Conservation (phyloP, 2,797 vertebrate species). For the Carapus acus region DNA sequence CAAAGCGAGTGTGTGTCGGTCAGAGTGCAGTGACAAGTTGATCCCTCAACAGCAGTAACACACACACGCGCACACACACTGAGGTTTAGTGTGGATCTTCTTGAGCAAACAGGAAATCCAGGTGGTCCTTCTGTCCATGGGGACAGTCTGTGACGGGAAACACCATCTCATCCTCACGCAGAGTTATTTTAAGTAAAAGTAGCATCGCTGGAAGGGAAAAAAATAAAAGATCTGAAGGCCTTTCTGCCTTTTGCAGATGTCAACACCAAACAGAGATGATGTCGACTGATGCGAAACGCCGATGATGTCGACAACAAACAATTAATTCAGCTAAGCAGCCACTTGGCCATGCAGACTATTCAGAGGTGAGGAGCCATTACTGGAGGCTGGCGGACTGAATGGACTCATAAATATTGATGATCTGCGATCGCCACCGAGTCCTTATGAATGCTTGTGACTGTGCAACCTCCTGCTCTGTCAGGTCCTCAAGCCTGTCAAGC, state of each 20-base stretch:
- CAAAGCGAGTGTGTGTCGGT: conserved; percentile 4
- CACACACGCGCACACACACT: too few species aligned
- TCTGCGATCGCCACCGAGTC: conserved; percentile 36
- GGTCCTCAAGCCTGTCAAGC: conserved; percentile 18
- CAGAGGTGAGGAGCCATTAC: conserved; percentile 52
- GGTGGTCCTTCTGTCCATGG: conserved; percentile 28
- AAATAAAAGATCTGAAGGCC: conserved; percentile 21
- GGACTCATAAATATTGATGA: conserved; percentile 50
- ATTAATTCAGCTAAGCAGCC: conserved; percentile 7
- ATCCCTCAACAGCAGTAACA: too few species aligned
- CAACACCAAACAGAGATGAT: conserved; percentile 14
- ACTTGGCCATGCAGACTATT: conserved; percentile 25
- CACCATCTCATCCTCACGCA: conserved; percentile 13
- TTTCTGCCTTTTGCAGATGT: conserved; percentile 15
- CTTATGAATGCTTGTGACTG: conserved; percentile 34
- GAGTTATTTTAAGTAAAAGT: conserved; percentile 18
- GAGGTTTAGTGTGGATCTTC: neutral
- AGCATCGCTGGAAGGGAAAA: conserved; percentile 10
- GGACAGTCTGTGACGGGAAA: conserved; percentile 40
- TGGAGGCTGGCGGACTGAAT: conserved; percentile 47
- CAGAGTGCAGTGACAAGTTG: too few species aligned
- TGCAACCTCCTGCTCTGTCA: conserved; percentile 11
- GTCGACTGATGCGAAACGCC: conserved; percentile 3
- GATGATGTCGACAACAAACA: conserved; percentile 25
- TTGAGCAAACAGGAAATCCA: conserved; percentile 21